phyloP scores from a whole-genome alignment of 2,888 invertebrate species.

The Thecocarcelia acutangulata region DNA sequence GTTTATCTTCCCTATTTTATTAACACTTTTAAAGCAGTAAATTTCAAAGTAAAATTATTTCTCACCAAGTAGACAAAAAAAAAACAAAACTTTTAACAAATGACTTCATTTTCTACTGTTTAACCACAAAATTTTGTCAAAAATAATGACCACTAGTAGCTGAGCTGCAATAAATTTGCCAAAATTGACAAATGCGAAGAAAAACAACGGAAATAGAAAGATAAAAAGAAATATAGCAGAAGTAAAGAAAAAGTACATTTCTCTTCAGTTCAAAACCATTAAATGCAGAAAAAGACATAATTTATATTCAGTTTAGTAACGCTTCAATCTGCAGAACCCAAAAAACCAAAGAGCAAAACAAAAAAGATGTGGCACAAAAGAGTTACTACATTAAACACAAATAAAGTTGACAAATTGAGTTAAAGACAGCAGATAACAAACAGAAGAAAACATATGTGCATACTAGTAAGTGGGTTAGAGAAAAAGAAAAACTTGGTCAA shows the following conservation, averaged over 20 bases:
- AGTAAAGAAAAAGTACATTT: conserved; percentile 3
- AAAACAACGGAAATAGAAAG: conserved; percentile 35
- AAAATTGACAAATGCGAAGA: conserved; percentile 46
- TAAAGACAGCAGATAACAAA: background rate
- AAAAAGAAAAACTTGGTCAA: background rate
- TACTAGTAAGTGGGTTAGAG: background rate
- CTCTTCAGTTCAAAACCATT: conserved; percentile 41
- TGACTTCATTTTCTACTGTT: background rate
- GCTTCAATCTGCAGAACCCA: conserved; percentile 26
- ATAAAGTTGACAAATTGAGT: conserved; percentile 21
- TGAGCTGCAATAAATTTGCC: conserved; percentile 44
- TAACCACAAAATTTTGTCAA: conserved; percentile 15
- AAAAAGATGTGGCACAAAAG: conserved; percentile 4
- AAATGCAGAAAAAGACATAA: conserved; percentile 58
- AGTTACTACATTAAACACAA: conserved; percentile 27
- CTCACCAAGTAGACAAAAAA: too few species aligned
- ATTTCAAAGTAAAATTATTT: too few species aligned
- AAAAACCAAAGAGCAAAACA: background rate
- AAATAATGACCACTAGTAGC: background rate
- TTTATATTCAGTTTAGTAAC: conserved; percentile 53
- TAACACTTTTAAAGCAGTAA: too few species aligned
- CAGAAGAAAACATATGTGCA: background rate
- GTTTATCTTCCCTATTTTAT: too few species aligned
- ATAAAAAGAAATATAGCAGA: background rate
- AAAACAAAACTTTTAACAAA: background rate